Percentiles rank a stretch among this genome's conserved stretches.
Evolutionary conservation across 1,140 invertebrate species (phyloP).

Genomic region (Pogonomyrmex barbatus): DNA sequence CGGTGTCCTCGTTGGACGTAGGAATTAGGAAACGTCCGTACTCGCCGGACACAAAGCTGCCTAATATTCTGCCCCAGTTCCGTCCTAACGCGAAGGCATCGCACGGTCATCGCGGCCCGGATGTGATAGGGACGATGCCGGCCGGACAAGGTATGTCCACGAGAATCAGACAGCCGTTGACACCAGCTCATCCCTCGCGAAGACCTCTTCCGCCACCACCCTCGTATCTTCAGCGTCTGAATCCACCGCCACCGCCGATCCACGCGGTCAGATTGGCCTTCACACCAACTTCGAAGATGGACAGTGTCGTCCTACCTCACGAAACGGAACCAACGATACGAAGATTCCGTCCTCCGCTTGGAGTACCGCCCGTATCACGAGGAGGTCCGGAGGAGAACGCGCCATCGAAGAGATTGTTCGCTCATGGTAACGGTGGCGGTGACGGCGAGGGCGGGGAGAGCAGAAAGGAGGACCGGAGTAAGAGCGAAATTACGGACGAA

Average conservation of each 20-base stretch:
- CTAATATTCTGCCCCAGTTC: constrained; percentile 91
- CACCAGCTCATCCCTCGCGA: constrained; percentile 65
- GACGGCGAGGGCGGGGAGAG: constrained; percentile 35
- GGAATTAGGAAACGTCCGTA: constrained; percentile 83
- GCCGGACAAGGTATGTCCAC: constrained; percentile 72
- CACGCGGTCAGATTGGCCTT: constrained; percentile 62
- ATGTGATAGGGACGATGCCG: constrained; percentile 82
- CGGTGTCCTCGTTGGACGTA: constrained; percentile 76
- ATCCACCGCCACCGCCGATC: constrained; percentile 85
- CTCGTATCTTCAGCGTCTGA: constrained; percentile 82
- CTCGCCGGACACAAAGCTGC: constrained; percentile 85
- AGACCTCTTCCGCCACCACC: constrained; percentile 70
- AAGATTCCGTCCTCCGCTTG: constrained; percentile 59
- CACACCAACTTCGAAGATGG: constrained; percentile 50
- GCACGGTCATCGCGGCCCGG: constrained; percentile 84
- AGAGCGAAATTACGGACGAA: constrained; percentile 15
- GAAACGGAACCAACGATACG: constrained; percentile 59
- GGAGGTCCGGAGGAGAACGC: constrained; percentile 33
- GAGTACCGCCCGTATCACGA: constrained; percentile 17
- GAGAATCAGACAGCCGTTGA: constrained; percentile 63
- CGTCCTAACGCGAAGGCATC: constrained; percentile 89
- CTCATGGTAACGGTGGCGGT: constrained; percentile 67
- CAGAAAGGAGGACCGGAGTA: constrained; percentile 10
- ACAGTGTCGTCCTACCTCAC: constrained; percentile 31
- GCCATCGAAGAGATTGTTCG: constrained; percentile 29